Evolutionary conservation across 2,797 vertebrate genomes (phyloP).

Genomic region (Gephyroberyx darwinii): DNA sequence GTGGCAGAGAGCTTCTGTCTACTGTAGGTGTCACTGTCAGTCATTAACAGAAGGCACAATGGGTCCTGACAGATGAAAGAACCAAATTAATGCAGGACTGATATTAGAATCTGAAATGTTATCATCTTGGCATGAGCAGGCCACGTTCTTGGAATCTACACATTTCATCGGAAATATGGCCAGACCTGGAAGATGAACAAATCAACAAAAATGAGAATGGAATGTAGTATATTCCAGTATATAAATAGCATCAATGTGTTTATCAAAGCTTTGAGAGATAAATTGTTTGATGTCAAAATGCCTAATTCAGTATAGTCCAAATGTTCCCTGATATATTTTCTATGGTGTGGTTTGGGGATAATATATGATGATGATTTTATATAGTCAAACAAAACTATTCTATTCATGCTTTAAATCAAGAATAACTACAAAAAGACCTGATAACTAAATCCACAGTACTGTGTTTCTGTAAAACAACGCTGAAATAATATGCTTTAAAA

Average conservation of each 20-base stretch:
- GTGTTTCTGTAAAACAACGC: neutral
- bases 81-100: slow-evolving; percentile 70
- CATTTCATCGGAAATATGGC: slow-evolving; percentile 51
- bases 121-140: slow-evolving; percentile 50
- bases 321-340: slow-evolving; percentile 22
- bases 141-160: slow-evolving; percentile 61
- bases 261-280: slow-evolving; percentile 52
- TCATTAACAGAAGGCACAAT: slow-evolving; percentile 68
- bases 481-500: slow-evolving; percentile 17
- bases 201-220: slow-evolving; percentile 38
- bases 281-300: slow-evolving; percentile 43
- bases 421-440: no score
- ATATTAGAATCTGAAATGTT: slow-evolving; percentile 69
- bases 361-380: slow-evolving; percentile 10
- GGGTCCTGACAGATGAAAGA: slow-evolving; percentile 73
- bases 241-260: slow-evolving; percentile 54
- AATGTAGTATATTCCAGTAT: slow-evolving; percentile 25
- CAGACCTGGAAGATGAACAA: slow-evolving; percentile 51
- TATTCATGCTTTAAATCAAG: no score
- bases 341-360: slow-evolving; percentile 4
- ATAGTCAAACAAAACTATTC: slow-evolving; percentile 14
- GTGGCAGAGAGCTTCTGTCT: slow-evolving; percentile 48
- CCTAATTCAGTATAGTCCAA: slow-evolving; percentile 16
- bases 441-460: neutral
- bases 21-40: slow-evolving; percentile 62